Conservation (phyloP, 2,797 vertebrate genomes). For the Scolopax rusticola region DNA sequence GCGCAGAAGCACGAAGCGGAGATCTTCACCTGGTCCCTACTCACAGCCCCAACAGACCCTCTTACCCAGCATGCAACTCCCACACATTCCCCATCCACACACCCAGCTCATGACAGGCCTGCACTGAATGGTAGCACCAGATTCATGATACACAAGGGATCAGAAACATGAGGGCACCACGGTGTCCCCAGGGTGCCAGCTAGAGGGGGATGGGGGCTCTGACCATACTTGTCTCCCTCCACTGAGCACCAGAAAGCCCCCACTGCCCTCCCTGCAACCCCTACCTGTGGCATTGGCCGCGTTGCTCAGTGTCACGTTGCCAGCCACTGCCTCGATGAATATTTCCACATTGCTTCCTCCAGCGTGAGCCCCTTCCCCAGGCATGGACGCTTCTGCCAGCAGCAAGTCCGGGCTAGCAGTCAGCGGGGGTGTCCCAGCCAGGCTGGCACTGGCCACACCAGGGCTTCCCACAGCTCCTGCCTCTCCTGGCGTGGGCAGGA, state of each 20-base stretch:
- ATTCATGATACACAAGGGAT: not conserved
- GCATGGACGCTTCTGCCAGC: constrained; percentile 70
- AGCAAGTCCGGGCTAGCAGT: constrained; percentile 67
- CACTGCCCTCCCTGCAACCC: not conserved
- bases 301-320: constrained; percentile 65
- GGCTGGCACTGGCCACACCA: not conserved
- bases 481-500: constrained; percentile 36
- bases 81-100: not conserved
- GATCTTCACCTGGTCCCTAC: not conserved
- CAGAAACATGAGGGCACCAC: not conserved
- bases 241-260: rapidly evolving
- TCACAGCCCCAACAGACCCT: rapidly evolving
- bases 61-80: rapidly evolving
- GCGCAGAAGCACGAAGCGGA: not conserved
- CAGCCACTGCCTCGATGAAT: constrained; percentile 78
- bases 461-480: constrained; percentile 5
- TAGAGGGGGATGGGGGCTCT: not conserved
- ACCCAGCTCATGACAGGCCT: not conserved
- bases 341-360: constrained; percentile 76
- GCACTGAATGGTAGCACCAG: not conserved
- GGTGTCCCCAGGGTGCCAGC: not conserved
- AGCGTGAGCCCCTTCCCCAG: constrained; percentile 39
- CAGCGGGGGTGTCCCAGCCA: not conserved
- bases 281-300: constrained; percentile 72
- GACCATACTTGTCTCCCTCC: not conserved